These are phyloP conservation scores for Calcarius ornatus DNA, from an alignment of 2,113 vertebrate species.

Conservation along the genomic window DNA sequence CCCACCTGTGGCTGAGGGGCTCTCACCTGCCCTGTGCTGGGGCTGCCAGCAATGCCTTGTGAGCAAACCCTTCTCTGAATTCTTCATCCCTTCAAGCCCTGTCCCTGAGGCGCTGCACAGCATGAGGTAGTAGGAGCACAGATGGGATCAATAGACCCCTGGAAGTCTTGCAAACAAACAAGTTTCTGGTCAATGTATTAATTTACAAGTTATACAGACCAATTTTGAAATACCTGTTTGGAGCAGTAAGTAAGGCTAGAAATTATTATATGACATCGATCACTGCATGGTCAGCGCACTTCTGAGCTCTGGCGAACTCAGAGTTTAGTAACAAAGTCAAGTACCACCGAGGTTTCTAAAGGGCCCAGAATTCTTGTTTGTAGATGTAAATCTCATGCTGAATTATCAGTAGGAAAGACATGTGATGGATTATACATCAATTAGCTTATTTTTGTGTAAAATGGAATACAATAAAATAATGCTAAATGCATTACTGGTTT, in stretches of 20 bases:
- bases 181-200: not conserved
- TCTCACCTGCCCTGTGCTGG: rapidly evolving
- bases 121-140: too few relatives aligned
- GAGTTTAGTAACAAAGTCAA: not conserved
- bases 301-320: not conserved
- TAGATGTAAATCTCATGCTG: not conserved
- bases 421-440: not conserved
- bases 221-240: not conserved
- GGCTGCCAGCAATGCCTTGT: rapidly evolving
- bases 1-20: rapidly evolving
- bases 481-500: not conserved
- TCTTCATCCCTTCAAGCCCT: not conserved
- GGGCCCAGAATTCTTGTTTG: not conserved
- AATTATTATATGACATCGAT: not conserved
- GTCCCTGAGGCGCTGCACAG: rapidly evolving
- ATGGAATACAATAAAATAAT: not conserved
- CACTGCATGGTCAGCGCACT: not conserved
- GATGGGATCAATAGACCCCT: not conserved
- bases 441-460: not conserved
- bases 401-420: not conserved
- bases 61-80: not conserved
- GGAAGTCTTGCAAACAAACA: not conserved
- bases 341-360: not conserved
- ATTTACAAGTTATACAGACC: not conserved
- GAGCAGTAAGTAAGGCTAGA: not conserved